Conservation (phyloP, 2,888 invertebrate species). For the Orthonevra nobilis region DNA sequence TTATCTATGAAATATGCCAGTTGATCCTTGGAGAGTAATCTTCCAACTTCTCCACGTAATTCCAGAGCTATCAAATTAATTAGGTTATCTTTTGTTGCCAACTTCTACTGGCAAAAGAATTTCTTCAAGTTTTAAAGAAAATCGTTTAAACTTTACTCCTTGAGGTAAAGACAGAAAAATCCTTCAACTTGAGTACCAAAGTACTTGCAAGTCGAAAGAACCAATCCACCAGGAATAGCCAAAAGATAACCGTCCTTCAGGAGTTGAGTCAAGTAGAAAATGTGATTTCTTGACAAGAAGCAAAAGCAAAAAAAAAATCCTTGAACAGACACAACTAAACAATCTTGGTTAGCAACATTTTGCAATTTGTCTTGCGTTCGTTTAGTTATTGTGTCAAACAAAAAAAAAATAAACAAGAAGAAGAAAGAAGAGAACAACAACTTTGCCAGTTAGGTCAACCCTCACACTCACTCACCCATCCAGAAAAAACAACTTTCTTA, state of each 20-base stretch:
- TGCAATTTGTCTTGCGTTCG: constrained; percentile 40
- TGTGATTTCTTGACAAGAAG: neutral
- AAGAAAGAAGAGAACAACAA: neutral
- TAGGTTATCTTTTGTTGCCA: constrained; percentile 16
- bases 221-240: constrained; percentile 11
- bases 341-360: constrained; percentile 22
- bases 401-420: neutral
- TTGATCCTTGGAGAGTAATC: neutral
- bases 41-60: neutral
- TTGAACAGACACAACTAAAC: constrained; percentile 6
- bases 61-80: constrained; percentile 25
- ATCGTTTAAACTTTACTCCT: constrained; percentile 36
- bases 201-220: constrained; percentile 33
- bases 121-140: neutral
- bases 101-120: neutral
- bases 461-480: neutral
- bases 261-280: constrained; percentile 16
- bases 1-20: neutral
- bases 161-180: neutral
- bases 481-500: constrained; percentile 14
- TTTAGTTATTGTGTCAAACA: neutral
- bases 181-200: constrained; percentile 25
- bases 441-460: neutral
- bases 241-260: constrained; percentile 16
- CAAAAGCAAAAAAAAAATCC: neutral